These are phyloP conservation scores for Larimichthys crocea DNA, from an alignment of 2,113 vertebrate species.

Conservation along the genomic window DNA sequence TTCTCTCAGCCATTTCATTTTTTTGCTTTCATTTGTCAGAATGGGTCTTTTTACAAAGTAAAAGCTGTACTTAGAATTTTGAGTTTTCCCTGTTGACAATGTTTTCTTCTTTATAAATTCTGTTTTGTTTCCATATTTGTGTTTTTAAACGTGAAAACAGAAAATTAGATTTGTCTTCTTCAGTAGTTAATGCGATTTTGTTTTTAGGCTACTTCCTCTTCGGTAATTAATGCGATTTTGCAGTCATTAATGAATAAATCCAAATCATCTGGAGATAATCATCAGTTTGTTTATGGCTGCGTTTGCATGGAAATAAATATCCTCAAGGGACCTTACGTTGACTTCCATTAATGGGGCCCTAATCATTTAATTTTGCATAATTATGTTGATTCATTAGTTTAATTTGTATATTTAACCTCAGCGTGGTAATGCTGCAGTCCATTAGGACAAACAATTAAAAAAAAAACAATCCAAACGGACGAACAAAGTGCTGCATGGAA, in stretches of 20 bases:
- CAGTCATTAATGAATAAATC: constrained; percentile 8
- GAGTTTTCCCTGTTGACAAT: neutral
- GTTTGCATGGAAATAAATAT: constrained; percentile 42
- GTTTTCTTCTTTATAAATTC: neutral
- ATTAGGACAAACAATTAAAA: constrained; percentile 46
- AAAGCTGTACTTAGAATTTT: neutral
- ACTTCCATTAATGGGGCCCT: constrained; percentile 20
- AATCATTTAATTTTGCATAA: constrained; percentile 56
- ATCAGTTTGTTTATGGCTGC: constrained; percentile 29
- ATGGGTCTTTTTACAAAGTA: neutral
- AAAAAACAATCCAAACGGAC: constrained; percentile 1
- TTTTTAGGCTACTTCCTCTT: no score
- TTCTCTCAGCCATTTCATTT: neutral
- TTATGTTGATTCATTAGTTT: constrained; percentile 54
- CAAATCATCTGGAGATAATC: constrained; percentile 41
- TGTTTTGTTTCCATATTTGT: neutral
- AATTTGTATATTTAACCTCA: constrained; percentile 59
- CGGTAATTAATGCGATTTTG: neutral
- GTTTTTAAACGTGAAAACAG: neutral
- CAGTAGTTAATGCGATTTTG: neutral
- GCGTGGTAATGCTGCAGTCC: constrained; percentile 22
- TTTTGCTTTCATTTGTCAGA: neutral
- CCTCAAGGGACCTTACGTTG: constrained; percentile 40
- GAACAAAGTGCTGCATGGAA: constrained; percentile 19
- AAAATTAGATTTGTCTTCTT: neutral